Evolutionary conservation across 2,888 invertebrate species (phyloP).

Genomic region (Dorcus hopei): DNA sequence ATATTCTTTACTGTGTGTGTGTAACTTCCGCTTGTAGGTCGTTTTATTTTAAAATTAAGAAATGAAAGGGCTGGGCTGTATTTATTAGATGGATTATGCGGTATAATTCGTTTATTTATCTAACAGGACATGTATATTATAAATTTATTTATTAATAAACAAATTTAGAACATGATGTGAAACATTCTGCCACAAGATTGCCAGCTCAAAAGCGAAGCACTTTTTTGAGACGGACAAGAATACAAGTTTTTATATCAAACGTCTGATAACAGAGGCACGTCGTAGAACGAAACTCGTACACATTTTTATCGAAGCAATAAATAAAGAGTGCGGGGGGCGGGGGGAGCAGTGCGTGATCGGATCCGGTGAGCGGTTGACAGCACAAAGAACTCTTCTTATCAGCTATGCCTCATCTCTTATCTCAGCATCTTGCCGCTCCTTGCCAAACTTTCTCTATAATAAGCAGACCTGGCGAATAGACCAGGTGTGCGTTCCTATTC

Average conservation of each 20-base stretch:
- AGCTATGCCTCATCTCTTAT: constrained; percentile 41
- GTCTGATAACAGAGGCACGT: constrained; percentile 27
- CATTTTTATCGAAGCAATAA: constrained; percentile 5
- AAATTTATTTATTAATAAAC: no score
- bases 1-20: no score
- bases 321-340: constrained; percentile 1
- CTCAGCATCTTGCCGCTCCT: constrained; percentile 35
- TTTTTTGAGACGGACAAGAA: constrained; percentile 14
- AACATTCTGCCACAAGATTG: no score
- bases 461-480: constrained; percentile 21
- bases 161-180: no score
- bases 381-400: constrained; percentile 41
- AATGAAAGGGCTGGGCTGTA: no score
- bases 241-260: constrained; percentile 21
- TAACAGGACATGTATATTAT: no score
- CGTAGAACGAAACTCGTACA: constrained; percentile 18
- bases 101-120: no score
- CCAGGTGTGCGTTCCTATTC: constrained; percentile 20
- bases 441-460: constrained; percentile 48
- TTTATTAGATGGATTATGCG: no score
- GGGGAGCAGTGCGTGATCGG: constrained; percentile 12
- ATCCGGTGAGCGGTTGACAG: constrained; percentile 27
- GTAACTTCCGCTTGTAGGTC: no score
- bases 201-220: constrained; percentile 2
- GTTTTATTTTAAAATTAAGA: no score